phyloP scores from a whole-genome alignment of 2,888 invertebrate species.

The Diarsia mendica region DNA sequence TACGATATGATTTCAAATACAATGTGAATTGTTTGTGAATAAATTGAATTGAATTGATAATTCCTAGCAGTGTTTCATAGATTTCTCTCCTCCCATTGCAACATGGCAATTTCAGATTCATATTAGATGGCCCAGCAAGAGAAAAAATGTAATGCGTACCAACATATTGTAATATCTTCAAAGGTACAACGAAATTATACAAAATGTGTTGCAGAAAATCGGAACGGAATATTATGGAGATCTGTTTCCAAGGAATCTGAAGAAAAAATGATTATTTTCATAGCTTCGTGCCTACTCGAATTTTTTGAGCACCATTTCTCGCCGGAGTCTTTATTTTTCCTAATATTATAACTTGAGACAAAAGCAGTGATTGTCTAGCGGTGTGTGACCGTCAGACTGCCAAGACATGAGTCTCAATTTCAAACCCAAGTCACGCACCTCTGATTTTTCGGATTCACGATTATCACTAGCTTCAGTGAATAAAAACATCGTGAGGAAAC shows the following conservation, averaged over 20 bases:
- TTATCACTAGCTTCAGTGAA: no score
- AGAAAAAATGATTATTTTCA: not conserved
- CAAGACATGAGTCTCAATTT: no score
- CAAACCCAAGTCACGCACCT: no score
- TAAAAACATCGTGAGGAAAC: no score
- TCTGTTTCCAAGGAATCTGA: constrained; percentile 1
- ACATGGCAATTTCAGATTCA: not conserved
- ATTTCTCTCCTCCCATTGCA: not conserved
- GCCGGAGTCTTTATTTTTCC: not conserved
- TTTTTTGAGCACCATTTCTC: not conserved
- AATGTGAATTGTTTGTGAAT: no score
- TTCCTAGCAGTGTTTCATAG: not conserved
- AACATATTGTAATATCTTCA: constrained; percentile 37
- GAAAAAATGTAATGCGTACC: not conserved
- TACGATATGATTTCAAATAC: no score
- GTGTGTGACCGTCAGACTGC: no score
- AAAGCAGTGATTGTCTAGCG: no score
- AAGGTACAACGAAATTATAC: constrained; percentile 45
- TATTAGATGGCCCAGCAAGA: not conserved
- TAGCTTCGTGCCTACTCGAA: not conserved
- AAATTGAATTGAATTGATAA: no score
- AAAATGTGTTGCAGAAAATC: constrained; percentile 23
- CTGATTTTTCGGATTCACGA: no score
- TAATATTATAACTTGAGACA: no score
- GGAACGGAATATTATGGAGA: constrained; percentile 15